phyloP scores from a whole-genome alignment of 2,113 vertebrate genomes.

The Phyllostomus hastatus region DNA sequence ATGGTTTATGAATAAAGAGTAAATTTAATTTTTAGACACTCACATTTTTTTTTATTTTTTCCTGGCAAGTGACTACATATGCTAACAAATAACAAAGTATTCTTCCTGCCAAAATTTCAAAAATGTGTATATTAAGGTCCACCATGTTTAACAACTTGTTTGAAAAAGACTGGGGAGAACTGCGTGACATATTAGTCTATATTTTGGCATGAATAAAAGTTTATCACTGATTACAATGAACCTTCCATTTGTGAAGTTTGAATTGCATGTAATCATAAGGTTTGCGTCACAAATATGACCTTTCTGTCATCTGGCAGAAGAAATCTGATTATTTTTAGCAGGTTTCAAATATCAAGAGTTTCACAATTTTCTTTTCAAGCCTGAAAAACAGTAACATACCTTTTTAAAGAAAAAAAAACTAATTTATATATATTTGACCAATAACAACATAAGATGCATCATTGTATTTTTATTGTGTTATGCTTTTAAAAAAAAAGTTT shows the following conservation, averaged over 20 bases:
- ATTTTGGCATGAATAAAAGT: background rate
- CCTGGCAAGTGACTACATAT: background rate
- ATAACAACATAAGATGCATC: background rate
- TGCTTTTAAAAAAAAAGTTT: background rate
- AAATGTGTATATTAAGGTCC: background rate
- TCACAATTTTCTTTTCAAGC: slow-evolving; percentile 37
- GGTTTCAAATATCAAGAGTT: slow-evolving; percentile 51
- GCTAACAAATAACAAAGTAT: background rate
- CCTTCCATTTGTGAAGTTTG: slow-evolving; percentile 24
- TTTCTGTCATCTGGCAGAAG: slow-evolving; percentile 49
- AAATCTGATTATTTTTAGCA: slow-evolving; percentile 54
- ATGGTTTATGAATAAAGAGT: background rate
- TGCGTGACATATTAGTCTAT: background rate
- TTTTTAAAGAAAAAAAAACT: background rate
- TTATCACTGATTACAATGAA: background rate
- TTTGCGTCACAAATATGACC: slow-evolving; percentile 54
- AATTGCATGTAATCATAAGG: slow-evolving; percentile 39
- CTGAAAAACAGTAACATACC: background rate
- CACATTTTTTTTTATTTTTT: background rate
- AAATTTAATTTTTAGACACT: background rate
- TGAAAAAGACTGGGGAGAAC: background rate
- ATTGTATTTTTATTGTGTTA: background rate
- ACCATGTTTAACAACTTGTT: background rate
- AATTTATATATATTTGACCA: background rate
- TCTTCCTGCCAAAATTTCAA: background rate